Conservation (phyloP, 2,888 invertebrate genomes). For the Sabatieria punctata region DNA sequence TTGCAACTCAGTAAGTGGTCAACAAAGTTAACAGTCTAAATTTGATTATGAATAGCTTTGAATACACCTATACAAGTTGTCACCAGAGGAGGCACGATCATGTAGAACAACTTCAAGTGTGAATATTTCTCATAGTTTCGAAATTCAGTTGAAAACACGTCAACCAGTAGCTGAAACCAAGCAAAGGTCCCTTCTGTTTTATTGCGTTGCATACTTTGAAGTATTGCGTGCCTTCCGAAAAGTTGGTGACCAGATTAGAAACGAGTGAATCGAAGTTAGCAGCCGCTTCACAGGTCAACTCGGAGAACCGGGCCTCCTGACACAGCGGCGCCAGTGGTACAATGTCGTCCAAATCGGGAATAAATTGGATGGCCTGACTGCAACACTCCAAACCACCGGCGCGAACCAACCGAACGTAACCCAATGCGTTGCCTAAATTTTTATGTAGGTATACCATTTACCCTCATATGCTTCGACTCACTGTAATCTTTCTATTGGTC, state of each 20-base stretch:
- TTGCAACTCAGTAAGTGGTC: constrained; percentile 79
- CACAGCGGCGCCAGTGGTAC: background rate
- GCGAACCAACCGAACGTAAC: constrained; percentile 78
- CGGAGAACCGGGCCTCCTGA: background rate
- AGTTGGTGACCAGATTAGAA: constrained; percentile 57
- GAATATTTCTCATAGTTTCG: constrained; percentile 58
- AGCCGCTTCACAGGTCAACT: constrained; percentile 40
- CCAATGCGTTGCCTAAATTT: constrained; percentile 69
- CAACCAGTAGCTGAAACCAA: constrained; percentile 53
- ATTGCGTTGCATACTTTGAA: constrained; percentile 44
- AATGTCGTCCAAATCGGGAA: constrained; percentile 54
- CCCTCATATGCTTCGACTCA: too few relatives aligned
- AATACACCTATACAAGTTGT: constrained; percentile 10
- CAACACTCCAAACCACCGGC: constrained; percentile 83
- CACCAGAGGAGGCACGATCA: constrained; percentile 65
- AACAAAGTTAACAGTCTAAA: constrained; percentile 72
- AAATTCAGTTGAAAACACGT: constrained; percentile 77
- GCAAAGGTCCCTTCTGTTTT: constrained; percentile 6
- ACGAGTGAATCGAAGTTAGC: constrained; percentile 59
- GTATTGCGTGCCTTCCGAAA: constrained; percentile 72
- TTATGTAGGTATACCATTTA: too few relatives aligned
- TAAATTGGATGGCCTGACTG: constrained; percentile 70
- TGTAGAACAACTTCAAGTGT: constrained; percentile 75
- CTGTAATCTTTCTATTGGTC: too few relatives aligned
- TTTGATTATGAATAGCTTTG: constrained; percentile 6